These are phyloP conservation scores for Goniozus legneri DNA, from an alignment of 1,140 invertebrate species.

Conservation along the genomic window DNA sequence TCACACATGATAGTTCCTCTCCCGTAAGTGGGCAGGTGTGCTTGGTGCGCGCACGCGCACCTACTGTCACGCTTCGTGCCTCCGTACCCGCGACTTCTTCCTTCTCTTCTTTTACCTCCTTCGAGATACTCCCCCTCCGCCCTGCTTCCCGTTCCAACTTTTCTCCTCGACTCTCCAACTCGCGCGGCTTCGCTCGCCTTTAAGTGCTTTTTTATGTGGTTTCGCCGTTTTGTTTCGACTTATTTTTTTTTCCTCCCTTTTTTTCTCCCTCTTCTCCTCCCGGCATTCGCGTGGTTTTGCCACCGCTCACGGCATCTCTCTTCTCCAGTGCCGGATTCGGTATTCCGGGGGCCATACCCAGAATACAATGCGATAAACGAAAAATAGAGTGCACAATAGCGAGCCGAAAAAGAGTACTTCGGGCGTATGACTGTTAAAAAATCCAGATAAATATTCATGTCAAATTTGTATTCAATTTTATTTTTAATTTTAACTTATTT, in stretches of 20 bases:
- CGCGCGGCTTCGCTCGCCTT: no score
- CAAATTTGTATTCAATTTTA: no score
- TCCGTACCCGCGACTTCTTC: slow-evolving; percentile 43
- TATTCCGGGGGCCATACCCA: no score
- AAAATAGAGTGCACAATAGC: no score
- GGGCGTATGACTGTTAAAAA: no score
- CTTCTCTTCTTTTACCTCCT: not conserved
- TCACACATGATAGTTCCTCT: slow-evolving; percentile 31
- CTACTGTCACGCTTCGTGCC: slow-evolving; percentile 53
- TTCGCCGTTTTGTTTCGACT: slow-evolving; percentile 33
- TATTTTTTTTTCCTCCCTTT: slow-evolving; percentile 16
- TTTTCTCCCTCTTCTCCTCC: not conserved
- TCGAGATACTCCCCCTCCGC: not conserved
- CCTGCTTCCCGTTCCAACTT: not conserved
- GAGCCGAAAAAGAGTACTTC: no score
- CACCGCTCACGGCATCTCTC: no score
- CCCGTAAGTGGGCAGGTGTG: slow-evolving; percentile 51
- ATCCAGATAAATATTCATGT: no score
- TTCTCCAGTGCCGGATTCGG: no score
- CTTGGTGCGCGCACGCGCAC: slow-evolving; percentile 31
- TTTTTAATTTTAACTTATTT: no score
- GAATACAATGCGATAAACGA: no score
- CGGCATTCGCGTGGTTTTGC: no score
- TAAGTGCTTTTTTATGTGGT: slow-evolving; percentile 41
- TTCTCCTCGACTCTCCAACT: not conserved